Evolutionary conservation across 2,888 invertebrate genomes (phyloP).

Genomic region (Noctua janthina): DNA sequence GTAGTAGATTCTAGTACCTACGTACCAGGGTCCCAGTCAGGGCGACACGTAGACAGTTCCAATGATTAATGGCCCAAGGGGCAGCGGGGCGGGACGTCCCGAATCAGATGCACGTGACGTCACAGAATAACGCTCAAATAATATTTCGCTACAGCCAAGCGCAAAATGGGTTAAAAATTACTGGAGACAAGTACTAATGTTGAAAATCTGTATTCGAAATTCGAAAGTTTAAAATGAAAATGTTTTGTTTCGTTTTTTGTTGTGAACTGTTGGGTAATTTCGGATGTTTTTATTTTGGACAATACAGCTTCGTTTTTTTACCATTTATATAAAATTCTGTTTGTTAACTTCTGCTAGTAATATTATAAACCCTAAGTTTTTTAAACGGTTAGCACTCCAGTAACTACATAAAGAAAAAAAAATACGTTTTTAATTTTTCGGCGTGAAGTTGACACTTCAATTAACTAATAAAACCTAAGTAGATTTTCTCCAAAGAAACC

Average conservation of each 20-base stretch:
- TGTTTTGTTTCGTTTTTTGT: slow-evolving; percentile 38
- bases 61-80: slow-evolving; percentile 82
- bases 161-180: slow-evolving; percentile 70
- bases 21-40: slow-evolving; percentile 69
- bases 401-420: background rate
- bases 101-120: slow-evolving; percentile 88
- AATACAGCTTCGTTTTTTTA: background rate
- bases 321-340: background rate
- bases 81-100: slow-evolving; percentile 75
- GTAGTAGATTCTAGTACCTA: slow-evolving; percentile 48
- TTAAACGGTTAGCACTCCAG: background rate
- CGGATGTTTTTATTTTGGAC: background rate
- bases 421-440: background rate
- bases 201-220: slow-evolving; percentile 61
- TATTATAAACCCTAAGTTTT: background rate
- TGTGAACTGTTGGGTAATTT: slow-evolving; percentile 30
- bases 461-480: slow-evolving; percentile 20
- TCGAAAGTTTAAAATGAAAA: slow-evolving; percentile 62
- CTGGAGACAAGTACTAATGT: slow-evolving; percentile 64
- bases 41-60: slow-evolving; percentile 82
- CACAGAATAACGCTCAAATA: slow-evolving; percentile 81
- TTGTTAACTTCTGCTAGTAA: background rate
- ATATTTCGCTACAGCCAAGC: slow-evolving; percentile 75
- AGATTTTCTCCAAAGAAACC: slow-evolving; percentile 14
- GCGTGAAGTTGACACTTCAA: slow-evolving; percentile 29